Evolutionary conservation across 2,113 vertebrate genomes (phyloP).

Genomic region (Cranoglanis bouderius): DNA sequence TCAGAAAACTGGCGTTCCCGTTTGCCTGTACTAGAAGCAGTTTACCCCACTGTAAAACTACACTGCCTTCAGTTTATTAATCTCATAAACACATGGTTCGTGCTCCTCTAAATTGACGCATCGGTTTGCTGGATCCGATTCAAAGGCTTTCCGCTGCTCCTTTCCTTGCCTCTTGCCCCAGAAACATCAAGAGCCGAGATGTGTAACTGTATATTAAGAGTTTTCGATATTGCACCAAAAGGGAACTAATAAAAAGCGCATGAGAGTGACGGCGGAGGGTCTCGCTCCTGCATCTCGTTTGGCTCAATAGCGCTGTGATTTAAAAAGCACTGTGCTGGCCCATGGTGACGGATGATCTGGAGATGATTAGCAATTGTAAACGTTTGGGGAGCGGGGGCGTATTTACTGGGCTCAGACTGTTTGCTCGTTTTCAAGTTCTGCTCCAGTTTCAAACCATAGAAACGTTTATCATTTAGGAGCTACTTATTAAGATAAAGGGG

Average conservation of each 20-base stretch:
- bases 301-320: constrained; percentile 72
- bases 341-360: constrained; percentile 70
- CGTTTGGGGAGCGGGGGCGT: constrained; percentile 57
- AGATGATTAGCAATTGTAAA: constrained; percentile 74
- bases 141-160: constrained; percentile 61
- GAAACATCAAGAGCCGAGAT: constrained; percentile 65
- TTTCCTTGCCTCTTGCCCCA: constrained; percentile 60
- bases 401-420: constrained; percentile 28
- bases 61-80: constrained; percentile 62
- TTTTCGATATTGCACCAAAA: constrained; percentile 70
- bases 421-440: constrained; percentile 32
- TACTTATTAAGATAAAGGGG: constrained; percentile 14
- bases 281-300: constrained; percentile 74
- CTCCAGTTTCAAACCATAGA: constrained; percentile 16
- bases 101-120: constrained; percentile 65
- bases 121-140: constrained; percentile 61
- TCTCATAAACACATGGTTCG: constrained; percentile 64
- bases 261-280: constrained; percentile 64
- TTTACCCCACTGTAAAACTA: constrained; percentile 46
- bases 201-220: constrained; percentile 75
- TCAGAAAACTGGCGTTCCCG: constrained; percentile 1
- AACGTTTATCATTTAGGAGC: constrained; percentile 22
- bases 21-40: constrained; percentile 26
- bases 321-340: constrained; percentile 69
- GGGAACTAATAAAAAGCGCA: constrained; percentile 76